A percentile compares a stretch with the other conserved stretches of the same genome.
Evolutionary conservation across 2,888 invertebrate genomes (phyloP).

Genomic region (Camponotus fellah): DNA sequence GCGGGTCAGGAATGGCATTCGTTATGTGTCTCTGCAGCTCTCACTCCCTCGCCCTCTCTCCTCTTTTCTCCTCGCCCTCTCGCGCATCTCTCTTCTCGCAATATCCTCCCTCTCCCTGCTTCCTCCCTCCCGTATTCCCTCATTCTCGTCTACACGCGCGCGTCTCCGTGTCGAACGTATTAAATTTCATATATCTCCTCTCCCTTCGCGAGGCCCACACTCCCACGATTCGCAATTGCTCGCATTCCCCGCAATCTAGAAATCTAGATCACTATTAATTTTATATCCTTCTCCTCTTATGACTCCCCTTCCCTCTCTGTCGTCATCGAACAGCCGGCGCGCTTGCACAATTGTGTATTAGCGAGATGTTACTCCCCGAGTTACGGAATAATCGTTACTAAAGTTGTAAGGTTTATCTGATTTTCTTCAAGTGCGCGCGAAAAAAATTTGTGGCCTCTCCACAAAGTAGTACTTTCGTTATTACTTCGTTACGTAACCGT

Average conservation of each 20-base stretch:
- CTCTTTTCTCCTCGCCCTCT: conserved; percentile 49
- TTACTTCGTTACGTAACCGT: conserved; percentile 44
- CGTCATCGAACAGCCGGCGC: conserved; percentile 48
- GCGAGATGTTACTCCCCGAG: conserved; percentile 37
- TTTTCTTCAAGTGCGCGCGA: conserved; percentile 36
- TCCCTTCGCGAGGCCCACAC: conserved; percentile 76
- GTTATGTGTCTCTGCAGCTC: conserved; percentile 72
- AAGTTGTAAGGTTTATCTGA: conserved; percentile 56
- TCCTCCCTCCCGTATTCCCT: conserved; percentile 47
- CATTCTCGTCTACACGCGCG: conserved; percentile 56
- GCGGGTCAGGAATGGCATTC: conserved; percentile 83
- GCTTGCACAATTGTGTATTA: conserved; percentile 66
- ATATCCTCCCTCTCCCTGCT: conserved; percentile 54
- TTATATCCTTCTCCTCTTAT: conserved; percentile 79
- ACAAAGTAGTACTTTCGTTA: conserved; percentile 42
- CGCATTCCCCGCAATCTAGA: conserved; percentile 85
- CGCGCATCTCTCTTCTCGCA: conserved; percentile 44
- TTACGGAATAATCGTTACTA: conserved; percentile 51
- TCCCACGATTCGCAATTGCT: conserved; percentile 84
- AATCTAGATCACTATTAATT: conserved; percentile 86
- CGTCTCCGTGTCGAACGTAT: conserved; percentile 80
- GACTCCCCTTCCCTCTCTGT: conserved; percentile 3
- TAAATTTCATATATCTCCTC: conserved; percentile 83
- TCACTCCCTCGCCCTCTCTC: conserved; percentile 65
- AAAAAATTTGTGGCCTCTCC: conserved; percentile 39